Evolutionary conservation across 2,113 vertebrate species (phyloP), one percentile per base, ranked within the genome.

Genomic region (Cephalopholis sonnerati): DNA sequence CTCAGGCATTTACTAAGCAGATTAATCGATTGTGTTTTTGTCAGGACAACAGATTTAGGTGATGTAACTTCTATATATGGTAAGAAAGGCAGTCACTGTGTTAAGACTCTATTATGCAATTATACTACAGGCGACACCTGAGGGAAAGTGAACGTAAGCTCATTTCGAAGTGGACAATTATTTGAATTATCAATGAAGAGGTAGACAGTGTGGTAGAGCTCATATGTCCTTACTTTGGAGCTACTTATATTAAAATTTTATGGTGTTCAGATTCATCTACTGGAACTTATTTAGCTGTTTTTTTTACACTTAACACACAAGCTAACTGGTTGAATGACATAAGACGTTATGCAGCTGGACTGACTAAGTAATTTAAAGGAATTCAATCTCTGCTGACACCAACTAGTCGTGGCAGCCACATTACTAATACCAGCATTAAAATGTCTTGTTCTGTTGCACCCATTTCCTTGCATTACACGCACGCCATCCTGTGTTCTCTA

Each of bases 51-150:
- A 18, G 48, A 32, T 39, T 53, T 36, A 70, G 17, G 68, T 82
- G 46, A 83, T 66, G 65, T 77, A 79, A 83, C 67, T 2, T 44
- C 62, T 79, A 25, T 83, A 44, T 41, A 76, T 29, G 44, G 77
- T 24, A 9, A 79, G 74, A 71, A 86, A 46, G 69, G 54, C 25
- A 50, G 69, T 82, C 22, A 79, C 64, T 82, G 75, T 81, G 84
- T 67, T 89, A 88, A 84, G 81, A 69, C 55, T 51, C 8, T 36
- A 41, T 86, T 87, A 84, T 17, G 13, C 70, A 87, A 73, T 80
- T 72, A 75, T 27, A 39, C 44, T 44, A 11, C 3, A 24, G 55
- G 4, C 5, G 25, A 32, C 74, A 64, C 36, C 62, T 71, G 61
- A 77, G n/a, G 17, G 17, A 24, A 51, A 16, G 3, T 71, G 48